A percentile compares a stretch with the other conserved stretches of the same genome.
Evolutionary conservation across 2,888 invertebrate species (phyloP).

Genomic region (Bellardia pandia): DNA sequence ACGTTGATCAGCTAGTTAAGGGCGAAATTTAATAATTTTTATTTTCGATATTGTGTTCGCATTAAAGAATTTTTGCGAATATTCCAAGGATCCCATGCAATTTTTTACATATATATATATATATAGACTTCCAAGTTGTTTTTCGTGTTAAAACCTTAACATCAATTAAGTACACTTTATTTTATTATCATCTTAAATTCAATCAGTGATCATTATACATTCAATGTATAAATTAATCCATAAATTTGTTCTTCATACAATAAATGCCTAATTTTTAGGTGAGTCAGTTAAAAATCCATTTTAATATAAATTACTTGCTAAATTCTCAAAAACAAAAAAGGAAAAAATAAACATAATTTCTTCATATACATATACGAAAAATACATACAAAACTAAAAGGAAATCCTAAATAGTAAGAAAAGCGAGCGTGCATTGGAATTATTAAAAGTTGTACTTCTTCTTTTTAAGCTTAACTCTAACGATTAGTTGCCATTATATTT

Average conservation of each 20-base stretch:
- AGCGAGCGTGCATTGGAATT: conserved; percentile 59
- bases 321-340: not conserved
- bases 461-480: conserved; percentile 50
- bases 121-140: not conserved
- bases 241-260: conserved; percentile 19
- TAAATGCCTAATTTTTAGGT: conserved; percentile 50
- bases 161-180: conserved; percentile 71
- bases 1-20: no score
- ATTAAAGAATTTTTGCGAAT: no score
- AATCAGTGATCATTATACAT: conserved; percentile 40
- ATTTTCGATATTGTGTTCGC: no score
- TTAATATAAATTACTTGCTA: conserved; percentile 6
- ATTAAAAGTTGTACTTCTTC: conserved; percentile 63
- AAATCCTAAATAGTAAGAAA: conserved; percentile 38
- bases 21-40: no score
- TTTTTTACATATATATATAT: no score
- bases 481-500: conserved; percentile 60
- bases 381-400: not conserved
- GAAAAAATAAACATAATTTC: not conserved
- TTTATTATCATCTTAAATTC: conserved; percentile 52
- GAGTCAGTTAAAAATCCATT: conserved; percentile 24
- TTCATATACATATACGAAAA: not conserved
- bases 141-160: not conserved
- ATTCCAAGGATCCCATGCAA: no score
- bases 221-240: conserved; percentile 55